A percentile compares a stretch with the other conserved stretches of the same genome.
phyloP scores from a whole-genome alignment of 2,888 invertebrate genomes.

The Protonemura montana region DNA sequence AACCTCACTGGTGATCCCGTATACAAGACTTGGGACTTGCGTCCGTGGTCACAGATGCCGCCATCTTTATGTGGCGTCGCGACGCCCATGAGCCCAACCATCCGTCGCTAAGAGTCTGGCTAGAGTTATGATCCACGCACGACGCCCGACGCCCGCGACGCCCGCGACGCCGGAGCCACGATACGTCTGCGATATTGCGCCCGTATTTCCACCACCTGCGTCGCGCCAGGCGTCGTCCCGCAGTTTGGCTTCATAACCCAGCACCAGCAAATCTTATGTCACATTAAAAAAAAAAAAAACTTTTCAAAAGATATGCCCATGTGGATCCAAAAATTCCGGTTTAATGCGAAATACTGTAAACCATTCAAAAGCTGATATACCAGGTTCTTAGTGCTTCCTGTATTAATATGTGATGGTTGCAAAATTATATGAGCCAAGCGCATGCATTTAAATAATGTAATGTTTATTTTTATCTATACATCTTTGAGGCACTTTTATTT shows the following conservation, averaged over 20 bases:
- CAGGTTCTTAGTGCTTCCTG: no score
- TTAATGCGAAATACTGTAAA: not conserved
- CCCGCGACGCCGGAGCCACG: not conserved
- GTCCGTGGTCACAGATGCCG: conserved; percentile 34
- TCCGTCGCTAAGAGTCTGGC: not conserved
- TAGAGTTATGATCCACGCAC: conserved; percentile 23
- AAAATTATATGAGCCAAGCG: no score
- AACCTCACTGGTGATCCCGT: not conserved
- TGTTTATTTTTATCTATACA: no score
- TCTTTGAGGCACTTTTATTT: no score
- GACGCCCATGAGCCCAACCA: conserved; percentile 16
- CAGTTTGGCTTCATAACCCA: not conserved
- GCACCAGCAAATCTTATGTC: not conserved
- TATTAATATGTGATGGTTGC: no score
- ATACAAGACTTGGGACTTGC: not conserved
- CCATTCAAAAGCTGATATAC: no score
- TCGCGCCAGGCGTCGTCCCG: not conserved
- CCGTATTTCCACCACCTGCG: not conserved
- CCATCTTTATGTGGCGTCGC: conserved; percentile 26
- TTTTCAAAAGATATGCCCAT: not conserved
- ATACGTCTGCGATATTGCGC: not conserved
- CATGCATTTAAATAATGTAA: no score
- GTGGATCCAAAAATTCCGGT: not conserved
- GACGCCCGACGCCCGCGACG: not conserved
- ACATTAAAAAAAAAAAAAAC: not conserved